These are phyloP conservation scores for Pseudorhombus dupliciocellatus DNA, from an alignment of 2,113 vertebrate genomes.

Conservation along the genomic window DNA sequence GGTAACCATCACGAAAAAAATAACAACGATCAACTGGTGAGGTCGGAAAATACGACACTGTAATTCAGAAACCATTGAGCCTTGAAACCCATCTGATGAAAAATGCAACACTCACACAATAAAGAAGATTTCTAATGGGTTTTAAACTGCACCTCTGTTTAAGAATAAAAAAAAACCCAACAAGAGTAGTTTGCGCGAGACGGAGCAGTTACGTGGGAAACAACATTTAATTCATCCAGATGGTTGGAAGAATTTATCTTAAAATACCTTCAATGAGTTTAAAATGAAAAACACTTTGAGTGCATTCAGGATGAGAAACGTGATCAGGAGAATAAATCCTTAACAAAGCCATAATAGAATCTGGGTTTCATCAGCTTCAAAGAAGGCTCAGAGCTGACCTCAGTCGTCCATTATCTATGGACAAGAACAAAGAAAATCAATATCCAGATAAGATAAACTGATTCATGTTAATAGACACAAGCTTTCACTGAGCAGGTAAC, in stretches of 20 bases:
- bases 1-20: not conserved
- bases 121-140: no score
- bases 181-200: not conserved
- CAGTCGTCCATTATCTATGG: not conserved
- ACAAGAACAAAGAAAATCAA: constrained; percentile 36
- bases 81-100: no score
- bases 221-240: not conserved
- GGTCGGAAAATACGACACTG: not conserved
- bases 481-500: not conserved
- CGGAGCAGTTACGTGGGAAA: not conserved
- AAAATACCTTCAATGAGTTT: no score
- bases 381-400: not conserved
- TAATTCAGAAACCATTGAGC: no score
- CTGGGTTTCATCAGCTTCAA: not conserved
- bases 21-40: no score
- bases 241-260: no score
- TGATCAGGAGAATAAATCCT: not conserved
- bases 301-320: not conserved
- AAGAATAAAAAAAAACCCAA: not conserved
- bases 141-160: not conserved
- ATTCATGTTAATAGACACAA: not conserved
- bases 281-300: no score
- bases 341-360: not conserved
- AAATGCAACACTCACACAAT: no score
- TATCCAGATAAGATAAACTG: constrained; percentile 10